Evolutionary conservation across 2,113 vertebrate species (phyloP).

Genomic region (Odontesthes bonariensis): DNA sequence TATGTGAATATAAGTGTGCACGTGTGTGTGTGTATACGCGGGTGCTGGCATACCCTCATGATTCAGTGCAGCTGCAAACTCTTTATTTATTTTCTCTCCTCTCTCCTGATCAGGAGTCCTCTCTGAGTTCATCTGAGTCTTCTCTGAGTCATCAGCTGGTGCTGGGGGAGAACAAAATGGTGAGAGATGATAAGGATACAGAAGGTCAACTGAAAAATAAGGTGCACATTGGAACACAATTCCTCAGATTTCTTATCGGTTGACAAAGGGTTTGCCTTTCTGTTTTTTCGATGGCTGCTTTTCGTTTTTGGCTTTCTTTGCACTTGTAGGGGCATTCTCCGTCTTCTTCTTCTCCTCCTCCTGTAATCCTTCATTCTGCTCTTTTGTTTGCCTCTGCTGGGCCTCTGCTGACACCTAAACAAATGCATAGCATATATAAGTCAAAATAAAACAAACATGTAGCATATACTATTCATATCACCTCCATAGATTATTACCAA

Average conservation of each 20-base stretch:
- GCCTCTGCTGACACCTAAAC: slow-evolving; percentile 50
- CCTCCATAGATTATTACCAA: slow-evolving; percentile 80
- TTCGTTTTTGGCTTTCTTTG: slow-evolving; percentile 70
- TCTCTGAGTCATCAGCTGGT: slow-evolving; percentile 58
- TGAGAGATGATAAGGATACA: not conserved
- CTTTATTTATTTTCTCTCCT: slow-evolving; percentile 81
- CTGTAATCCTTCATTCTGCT: slow-evolving; percentile 19
- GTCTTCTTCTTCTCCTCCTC: slow-evolving; percentile 45
- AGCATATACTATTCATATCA: not conserved
- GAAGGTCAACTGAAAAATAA: not conserved
- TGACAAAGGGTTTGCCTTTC: slow-evolving; percentile 37
- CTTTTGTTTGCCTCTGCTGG: slow-evolving; percentile 42
- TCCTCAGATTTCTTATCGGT: not conserved
- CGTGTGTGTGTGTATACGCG: not conserved
- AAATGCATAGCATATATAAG: slow-evolving; percentile 15
- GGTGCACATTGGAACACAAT: not conserved
- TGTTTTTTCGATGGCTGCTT: slow-evolving; percentile 34
- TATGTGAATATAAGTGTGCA: not conserved
- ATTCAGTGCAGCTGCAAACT: slow-evolving; percentile 84
- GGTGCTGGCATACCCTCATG: slow-evolving; percentile 85
- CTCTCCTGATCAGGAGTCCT: slow-evolving; percentile 69
- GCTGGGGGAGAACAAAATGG: not conserved
- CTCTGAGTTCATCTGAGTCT: slow-evolving; percentile 64
- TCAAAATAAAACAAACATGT: not conserved
- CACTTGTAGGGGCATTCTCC: slow-evolving; percentile 34